These are phyloP conservation scores for Liodrosophila aerea DNA, from an alignment of 2,888 invertebrate genomes.

Conservation along the genomic window DNA sequence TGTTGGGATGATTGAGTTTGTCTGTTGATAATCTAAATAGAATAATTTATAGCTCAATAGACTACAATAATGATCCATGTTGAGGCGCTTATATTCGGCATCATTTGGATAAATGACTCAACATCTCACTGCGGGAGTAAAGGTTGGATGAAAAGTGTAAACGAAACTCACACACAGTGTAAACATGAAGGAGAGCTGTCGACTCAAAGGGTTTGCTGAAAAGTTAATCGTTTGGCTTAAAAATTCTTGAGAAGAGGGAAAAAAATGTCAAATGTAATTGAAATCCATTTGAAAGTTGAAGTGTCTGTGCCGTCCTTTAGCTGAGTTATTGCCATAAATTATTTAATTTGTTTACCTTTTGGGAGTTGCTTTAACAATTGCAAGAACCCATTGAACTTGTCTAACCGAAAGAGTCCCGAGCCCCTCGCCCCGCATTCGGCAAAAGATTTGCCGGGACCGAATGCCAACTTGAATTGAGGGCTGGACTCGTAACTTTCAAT, in stretches of 20 bases:
- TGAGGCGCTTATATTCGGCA: not conserved
- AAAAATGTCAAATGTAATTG: conserved; percentile 35
- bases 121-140: too few relatives aligned
- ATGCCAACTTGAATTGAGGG: conserved; percentile 46
- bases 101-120: too few relatives aligned
- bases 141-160: not conserved
- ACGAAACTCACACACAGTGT: not conserved
- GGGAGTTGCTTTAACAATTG: conserved; percentile 53
- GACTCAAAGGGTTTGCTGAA: not conserved
- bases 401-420: conserved; percentile 19
- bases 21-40: too few relatives aligned
- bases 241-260: not conserved
- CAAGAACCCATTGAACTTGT: conserved; percentile 42
- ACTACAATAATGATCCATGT: not conserved
- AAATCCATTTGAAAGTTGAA: conserved; percentile 17
- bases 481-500: conserved; percentile 63
- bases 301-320: not conserved
- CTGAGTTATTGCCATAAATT: conserved; percentile 56
- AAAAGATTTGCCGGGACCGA: conserved; percentile 11
- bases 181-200: not conserved
- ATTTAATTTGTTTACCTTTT: conserved; percentile 62
- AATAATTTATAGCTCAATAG: too few relatives aligned
- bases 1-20: too few relatives aligned
- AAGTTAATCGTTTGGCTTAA: conserved; percentile 1
- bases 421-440: not conserved